Evolutionary conservation across 2,113 vertebrate species (phyloP), one percentile per base, ranked within the genome.

Genomic region (Toxotes jaculatrix): DNA sequence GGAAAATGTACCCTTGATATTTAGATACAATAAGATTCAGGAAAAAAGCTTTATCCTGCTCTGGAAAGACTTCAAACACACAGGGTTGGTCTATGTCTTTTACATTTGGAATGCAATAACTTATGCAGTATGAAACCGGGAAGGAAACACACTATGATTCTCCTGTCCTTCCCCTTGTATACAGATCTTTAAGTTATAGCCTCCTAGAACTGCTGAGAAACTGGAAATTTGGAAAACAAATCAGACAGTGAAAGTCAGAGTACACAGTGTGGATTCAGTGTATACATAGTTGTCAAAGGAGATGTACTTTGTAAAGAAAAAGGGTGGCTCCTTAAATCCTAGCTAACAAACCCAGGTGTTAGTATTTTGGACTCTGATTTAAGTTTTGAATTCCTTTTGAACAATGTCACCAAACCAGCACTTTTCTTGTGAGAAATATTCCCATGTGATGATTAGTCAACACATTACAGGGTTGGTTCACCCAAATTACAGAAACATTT

Each of bases 201-300:
- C 2, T 53, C 43, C 40, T 13, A 5, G 13, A 8, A 13, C 19
- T 32, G 65, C 60, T 79, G 76, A 72, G 67, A 83, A 87, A 80
- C 34, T 61, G 67, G 56, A 77, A 88, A 79, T 65, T 43, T 74
- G 67, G 57, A 43, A 83, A 80, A 86, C 76, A 85, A 77, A 88
- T 88, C 72, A 77, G 62, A 42, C 45, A 0, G 31, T 53, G 40
- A 67, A 45, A 59, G 49, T 61, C 34, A 38, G 42, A 53, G 56
- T 84, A 82, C 72, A 84, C 11, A 51, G 53, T 63, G 71, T 42
- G 49, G 73, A 60, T 59, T 76, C 62, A 73, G 43, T 31, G 61
- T 49, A 43, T 34, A 53, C 43, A 67, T 27, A 53, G 36, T 34
- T 16, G 34, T 68, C 53, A 60, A 57, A 83, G 40, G 4, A 64